phyloP scores from a whole-genome alignment of 2,113 vertebrate genomes.

The Diglossa brunneiventris region DNA sequence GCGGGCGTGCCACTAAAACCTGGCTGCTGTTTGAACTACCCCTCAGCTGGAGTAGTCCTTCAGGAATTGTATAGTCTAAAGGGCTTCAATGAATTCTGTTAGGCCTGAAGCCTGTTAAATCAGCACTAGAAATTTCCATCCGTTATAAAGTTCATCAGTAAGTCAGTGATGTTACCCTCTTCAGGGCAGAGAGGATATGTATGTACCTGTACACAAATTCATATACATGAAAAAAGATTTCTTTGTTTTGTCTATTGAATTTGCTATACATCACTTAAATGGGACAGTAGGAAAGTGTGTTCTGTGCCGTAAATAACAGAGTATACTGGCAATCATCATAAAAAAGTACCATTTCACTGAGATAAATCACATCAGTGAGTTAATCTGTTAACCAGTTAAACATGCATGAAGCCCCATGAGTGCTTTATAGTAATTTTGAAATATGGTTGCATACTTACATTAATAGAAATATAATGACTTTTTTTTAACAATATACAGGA shows the following conservation, averaged over 20 bases:
- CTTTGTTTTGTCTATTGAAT: background rate
- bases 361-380: background rate
- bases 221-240: background rate
- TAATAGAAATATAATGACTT: background rate
- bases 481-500: background rate
- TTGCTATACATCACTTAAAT: background rate
- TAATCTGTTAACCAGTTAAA: background rate
- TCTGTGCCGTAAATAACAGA: background rate
- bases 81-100: background rate
- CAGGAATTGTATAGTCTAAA: background rate
- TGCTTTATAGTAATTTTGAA: background rate
- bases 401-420: background rate
- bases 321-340: background rate
- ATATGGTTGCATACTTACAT: background rate
- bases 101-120: background rate
- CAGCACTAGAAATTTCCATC: background rate
- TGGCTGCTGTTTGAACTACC: conserved; percentile 10
- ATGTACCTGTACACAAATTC: background rate
- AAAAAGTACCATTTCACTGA: background rate
- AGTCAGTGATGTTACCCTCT: background rate
- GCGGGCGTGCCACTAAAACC: background rate
- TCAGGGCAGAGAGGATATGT: background rate
- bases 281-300: background rate
- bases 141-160: background rate
- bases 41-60: background rate